Evolutionary conservation across 2,797 vertebrate species (phyloP).

Genomic region (Xerus rutilus): DNA sequence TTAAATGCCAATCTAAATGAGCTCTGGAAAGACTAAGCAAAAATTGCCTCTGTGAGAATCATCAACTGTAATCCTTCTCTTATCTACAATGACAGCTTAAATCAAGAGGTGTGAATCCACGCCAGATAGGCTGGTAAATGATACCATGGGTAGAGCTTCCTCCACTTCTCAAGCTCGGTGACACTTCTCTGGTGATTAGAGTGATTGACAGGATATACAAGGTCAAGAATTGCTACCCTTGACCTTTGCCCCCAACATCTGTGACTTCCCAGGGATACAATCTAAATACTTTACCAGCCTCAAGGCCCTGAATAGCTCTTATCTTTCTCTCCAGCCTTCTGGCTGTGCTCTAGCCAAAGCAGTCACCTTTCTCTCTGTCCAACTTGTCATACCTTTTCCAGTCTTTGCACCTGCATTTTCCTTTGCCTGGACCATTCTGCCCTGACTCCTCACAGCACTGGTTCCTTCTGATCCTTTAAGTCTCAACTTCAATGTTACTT

Average conservation of each 20-base stretch:
- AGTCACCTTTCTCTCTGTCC: background rate
- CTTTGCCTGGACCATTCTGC: background rate
- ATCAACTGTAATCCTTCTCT: background rate
- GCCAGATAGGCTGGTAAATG: background rate
- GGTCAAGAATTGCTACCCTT: background rate
- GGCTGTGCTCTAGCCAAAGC: background rate
- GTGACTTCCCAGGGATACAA: background rate
- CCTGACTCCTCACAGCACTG: background rate
- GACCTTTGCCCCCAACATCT: background rate
- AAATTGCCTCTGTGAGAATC: conserved; percentile 2
- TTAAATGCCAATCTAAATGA: conserved; percentile 26
- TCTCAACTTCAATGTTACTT: background rate
- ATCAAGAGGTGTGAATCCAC: background rate
- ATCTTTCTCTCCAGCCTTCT: background rate
- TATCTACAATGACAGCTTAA: background rate
- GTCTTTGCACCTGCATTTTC: background rate
- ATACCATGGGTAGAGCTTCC: background rate
- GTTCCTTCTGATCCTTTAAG: background rate
- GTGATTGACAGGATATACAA: background rate
- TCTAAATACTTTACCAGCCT: background rate
- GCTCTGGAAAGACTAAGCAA: conserved; percentile 50
- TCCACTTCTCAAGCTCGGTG: background rate
- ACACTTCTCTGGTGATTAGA: background rate
- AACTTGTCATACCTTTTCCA: background rate
- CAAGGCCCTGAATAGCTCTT: background rate